phyloP scores from a whole-genome alignment of 2,113 vertebrate genomes.

The Sinocyclocheilus maitianheensis region DNA sequence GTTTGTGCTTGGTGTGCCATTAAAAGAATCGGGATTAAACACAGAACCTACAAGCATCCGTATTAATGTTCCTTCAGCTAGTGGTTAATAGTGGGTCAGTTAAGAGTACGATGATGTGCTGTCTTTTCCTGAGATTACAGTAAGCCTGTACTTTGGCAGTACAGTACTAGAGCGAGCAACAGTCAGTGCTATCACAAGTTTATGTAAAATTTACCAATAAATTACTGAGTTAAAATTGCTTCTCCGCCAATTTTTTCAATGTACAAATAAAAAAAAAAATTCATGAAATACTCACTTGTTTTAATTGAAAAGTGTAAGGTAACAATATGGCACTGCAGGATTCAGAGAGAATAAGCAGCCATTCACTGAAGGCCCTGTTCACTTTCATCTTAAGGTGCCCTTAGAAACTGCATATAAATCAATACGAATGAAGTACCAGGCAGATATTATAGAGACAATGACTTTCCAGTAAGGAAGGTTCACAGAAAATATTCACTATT shows the following conservation, averaged over 20 bases:
- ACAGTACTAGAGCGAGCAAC: constrained; percentile 31
- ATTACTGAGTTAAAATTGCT: background rate
- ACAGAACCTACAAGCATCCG: background rate
- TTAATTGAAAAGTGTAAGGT: background rate
- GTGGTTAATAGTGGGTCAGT: constrained; percentile 40
- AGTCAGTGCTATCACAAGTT: background rate
- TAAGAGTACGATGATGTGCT: constrained; percentile 38
- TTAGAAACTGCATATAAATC: background rate
- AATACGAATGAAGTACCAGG: background rate
- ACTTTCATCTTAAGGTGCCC: constrained; percentile 7
- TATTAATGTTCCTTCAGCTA: background rate
- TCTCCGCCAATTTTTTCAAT: background rate
- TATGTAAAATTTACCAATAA: background rate
- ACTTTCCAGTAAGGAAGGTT: background rate
- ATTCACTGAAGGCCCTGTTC: background rate
- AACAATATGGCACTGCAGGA: background rate
- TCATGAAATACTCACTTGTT: background rate
- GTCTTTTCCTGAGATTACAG: constrained; percentile 55
- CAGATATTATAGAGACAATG: background rate
- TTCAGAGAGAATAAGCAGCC: background rate
- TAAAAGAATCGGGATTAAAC: background rate
- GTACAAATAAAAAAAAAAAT: background rate
- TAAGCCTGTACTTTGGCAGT: constrained; percentile 52
- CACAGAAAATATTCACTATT: background rate
- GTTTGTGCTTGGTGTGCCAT: background rate